Conservation (phyloP, 2,888 invertebrate genomes). For the Macrophya alboannulata region DNA sequence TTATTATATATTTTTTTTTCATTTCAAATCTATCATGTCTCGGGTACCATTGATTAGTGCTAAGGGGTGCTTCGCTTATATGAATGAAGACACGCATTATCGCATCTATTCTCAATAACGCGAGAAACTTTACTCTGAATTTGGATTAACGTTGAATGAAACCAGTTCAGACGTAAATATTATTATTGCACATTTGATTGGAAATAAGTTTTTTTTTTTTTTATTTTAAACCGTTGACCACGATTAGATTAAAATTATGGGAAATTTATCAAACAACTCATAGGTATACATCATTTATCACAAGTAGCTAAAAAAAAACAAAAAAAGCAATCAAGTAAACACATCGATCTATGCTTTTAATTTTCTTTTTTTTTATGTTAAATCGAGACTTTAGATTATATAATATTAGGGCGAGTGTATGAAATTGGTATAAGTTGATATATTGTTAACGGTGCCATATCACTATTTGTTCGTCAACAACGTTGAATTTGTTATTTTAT, state of each 20-base stretch:
- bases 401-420: neutral
- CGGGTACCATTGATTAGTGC: neutral
- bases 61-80: neutral
- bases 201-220: constrained; percentile 1
- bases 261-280: neutral
- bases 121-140: constrained; percentile 32
- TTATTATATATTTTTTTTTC: neutral
- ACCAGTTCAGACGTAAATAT: constrained; percentile 6
- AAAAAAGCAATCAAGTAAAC: constrained; percentile 11
- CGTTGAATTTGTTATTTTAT: constrained; percentile 22
- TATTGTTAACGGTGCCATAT: constrained; percentile 46
- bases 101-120: neutral
- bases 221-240: constrained; percentile 19
- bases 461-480: constrained; percentile 29
- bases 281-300: neutral
- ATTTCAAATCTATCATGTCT: neutral
- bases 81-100: neutral
- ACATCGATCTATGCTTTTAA: constrained; percentile 1
- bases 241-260: neutral
- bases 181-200: constrained; percentile 14
- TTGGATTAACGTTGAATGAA: neutral
- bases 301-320: neutral
- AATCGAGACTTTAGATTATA: constrained; percentile 7
- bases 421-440: constrained; percentile 23
- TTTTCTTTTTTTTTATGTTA: neutral